Conservation (phyloP, 2,797 vertebrate genomes). For the Monodelphis domestica region DNA sequence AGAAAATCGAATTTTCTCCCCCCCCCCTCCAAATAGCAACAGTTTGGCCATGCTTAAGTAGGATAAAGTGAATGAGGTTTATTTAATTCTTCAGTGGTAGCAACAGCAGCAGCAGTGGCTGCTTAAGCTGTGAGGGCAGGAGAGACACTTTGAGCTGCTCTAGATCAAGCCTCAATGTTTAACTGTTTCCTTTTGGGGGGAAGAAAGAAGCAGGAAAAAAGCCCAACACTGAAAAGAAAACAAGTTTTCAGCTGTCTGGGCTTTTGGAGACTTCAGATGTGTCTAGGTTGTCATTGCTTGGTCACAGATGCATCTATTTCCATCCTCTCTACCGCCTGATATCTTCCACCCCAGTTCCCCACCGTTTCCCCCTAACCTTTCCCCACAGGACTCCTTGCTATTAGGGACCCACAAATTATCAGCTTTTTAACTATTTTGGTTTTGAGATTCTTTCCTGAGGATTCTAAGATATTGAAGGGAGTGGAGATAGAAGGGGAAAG, state of each 20-base stretch:
- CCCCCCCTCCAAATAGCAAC: constrained; percentile 80
- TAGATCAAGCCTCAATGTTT: constrained; percentile 61
- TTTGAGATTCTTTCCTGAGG: not conserved
- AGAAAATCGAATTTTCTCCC: constrained; percentile 43
- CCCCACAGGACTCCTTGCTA: constrained; percentile 49
- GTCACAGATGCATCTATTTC: constrained; percentile 52
- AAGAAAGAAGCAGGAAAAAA: constrained; percentile 34
- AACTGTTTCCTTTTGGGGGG: constrained; percentile 70
- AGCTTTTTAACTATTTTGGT: constrained; percentile 15
- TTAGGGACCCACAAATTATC: constrained; percentile 46
- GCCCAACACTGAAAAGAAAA: constrained; percentile 65
- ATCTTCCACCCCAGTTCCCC: constrained; percentile 65
- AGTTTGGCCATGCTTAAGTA: constrained; percentile 83
- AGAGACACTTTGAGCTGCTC: constrained; percentile 73
- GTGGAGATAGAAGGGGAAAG: not conserved
- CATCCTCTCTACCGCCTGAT: constrained; percentile 12
- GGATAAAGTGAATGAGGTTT: constrained; percentile 80
- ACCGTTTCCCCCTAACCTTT: constrained; percentile 64
- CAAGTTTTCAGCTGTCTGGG: constrained; percentile 78
- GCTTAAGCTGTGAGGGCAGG: constrained; percentile 65
- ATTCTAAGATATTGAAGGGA: not conserved
- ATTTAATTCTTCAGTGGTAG: constrained; percentile 27
- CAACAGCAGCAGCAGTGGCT: constrained; percentile 4
- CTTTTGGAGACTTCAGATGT: constrained; percentile 68
- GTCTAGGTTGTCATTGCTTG: constrained; percentile 54